phyloP scores from a whole-genome alignment of 1,140 invertebrate species.

The Drosophila sucinea region DNA sequence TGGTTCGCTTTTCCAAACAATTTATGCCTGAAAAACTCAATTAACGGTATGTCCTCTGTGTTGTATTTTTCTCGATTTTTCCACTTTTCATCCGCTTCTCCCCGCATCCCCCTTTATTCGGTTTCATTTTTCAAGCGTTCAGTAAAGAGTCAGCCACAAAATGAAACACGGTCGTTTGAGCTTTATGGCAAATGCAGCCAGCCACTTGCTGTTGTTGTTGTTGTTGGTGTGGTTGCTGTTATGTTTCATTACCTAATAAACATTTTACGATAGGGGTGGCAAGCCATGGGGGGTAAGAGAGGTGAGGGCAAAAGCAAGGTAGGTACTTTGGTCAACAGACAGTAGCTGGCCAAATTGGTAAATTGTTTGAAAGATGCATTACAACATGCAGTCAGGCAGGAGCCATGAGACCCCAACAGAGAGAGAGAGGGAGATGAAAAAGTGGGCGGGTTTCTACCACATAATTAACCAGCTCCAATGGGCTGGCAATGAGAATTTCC shows the following conservation, averaged over 20 bases:
- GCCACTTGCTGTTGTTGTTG: slow-evolving; percentile 10
- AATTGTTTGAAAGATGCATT: slow-evolving; percentile 78
- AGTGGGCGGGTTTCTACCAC: slow-evolving; percentile 17
- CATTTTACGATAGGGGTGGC: slow-evolving; percentile 59
- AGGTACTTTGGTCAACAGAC: slow-evolving; percentile 43
- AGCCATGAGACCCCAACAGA: neutral
- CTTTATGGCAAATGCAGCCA: slow-evolving; percentile 49
- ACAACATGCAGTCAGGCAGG: slow-evolving; percentile 39
- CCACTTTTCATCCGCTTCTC: neutral
- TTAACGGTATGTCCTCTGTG: slow-evolving; percentile 45
- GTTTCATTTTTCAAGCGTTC: slow-evolving; percentile 20
- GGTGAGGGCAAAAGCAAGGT: too few species aligned
- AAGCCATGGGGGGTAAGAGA: neutral
- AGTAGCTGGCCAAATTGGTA: slow-evolving; percentile 60
- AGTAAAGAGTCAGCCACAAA: slow-evolving; percentile 40
- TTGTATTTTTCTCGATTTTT: slow-evolving; percentile 10
- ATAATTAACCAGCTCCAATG: slow-evolving; percentile 74
- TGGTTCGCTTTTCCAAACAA: slow-evolving; percentile 11
- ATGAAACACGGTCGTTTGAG: slow-evolving; percentile 62
- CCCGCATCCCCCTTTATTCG: neutral
- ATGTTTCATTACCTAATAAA: slow-evolving; percentile 79
- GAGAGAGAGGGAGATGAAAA: neutral
- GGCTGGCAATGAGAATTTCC: slow-evolving; percentile 53
- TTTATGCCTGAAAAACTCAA: slow-evolving; percentile 58
- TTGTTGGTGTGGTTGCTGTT: slow-evolving; percentile 56